Percentiles rank a stretch among this genome's conserved stretches.
phyloP scores from a whole-genome alignment of 2,888 invertebrate species.

The Spilosoma lubricipeda region DNA sequence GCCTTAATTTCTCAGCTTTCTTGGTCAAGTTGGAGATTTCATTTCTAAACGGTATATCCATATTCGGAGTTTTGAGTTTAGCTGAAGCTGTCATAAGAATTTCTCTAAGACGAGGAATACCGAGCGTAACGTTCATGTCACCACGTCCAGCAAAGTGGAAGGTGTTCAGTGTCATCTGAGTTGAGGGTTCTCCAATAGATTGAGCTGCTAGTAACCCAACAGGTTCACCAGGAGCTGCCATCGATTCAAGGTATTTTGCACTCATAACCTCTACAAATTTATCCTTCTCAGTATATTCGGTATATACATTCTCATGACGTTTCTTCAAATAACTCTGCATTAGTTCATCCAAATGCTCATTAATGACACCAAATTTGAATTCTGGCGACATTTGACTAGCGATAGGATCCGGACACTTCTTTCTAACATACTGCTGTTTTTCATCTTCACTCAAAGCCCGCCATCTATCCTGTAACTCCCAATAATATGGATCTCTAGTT shows the following conservation, averaged over 20 bases:
- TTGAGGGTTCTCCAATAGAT: slow-evolving; percentile 99
- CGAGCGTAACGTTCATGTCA: slow-evolving; percentile 99
- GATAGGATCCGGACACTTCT: slow-evolving; percentile 91
- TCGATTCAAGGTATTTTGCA: slow-evolving; percentile 91
- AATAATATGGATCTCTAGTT: slow-evolving; percentile 87
- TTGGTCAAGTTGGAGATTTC: slow-evolving; percentile 76
- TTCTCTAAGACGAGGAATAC: slow-evolving; percentile 98
- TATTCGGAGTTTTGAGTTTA: slow-evolving; percentile 97
- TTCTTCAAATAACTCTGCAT: slow-evolving; percentile 87
- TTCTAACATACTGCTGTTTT: slow-evolving; percentile 83
- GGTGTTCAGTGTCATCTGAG: slow-evolving; percentile 99
- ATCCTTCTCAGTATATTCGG: slow-evolving; percentile 70
- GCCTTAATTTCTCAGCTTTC: slow-evolving; percentile 89
- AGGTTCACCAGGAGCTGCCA: slow-evolving; percentile 97
- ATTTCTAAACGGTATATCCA: slow-evolving; percentile 94
- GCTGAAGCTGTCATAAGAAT: slow-evolving; percentile 98
- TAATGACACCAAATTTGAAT: slow-evolving; percentile 92
- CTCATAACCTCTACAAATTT: slow-evolving; percentile 90
- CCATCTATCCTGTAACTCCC: slow-evolving; percentile 90
- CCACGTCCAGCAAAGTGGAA: slow-evolving; percentile 99
- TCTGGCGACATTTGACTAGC: slow-evolving; percentile 90
- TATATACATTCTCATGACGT: slow-evolving; percentile 66
- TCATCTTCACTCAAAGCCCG: slow-evolving; percentile 86
- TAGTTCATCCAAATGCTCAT: slow-evolving; percentile 91
- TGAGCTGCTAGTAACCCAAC: slow-evolving; percentile 99